These are phyloP conservation scores for Hirundichthys speculiger DNA, from an alignment of 2,113 vertebrate species.

Conservation along the genomic window DNA sequence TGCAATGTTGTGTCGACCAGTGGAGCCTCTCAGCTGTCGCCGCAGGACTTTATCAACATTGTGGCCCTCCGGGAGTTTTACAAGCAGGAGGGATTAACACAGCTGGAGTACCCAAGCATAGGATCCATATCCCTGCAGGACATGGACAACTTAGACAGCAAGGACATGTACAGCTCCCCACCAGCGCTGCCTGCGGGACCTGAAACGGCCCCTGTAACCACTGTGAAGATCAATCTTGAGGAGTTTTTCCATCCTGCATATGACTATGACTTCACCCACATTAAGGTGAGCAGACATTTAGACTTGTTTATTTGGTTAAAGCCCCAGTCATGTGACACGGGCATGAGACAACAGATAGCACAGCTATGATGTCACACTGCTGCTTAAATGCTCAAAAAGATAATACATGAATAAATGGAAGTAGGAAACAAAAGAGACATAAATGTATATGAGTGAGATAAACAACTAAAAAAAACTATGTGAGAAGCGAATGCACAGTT, in stretches of 20 bases:
- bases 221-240: conserved; percentile 29
- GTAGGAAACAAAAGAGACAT: too few species aligned
- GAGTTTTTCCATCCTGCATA: conserved; percentile 59
- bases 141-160: background rate
- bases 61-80: conserved; percentile 64
- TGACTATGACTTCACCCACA: conserved; percentile 65
- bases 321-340: background rate
- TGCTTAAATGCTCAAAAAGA: too few species aligned
- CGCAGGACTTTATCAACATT: conserved; percentile 68
- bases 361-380: background rate
- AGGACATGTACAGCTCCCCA: conserved; percentile 53
- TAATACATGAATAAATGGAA: too few species aligned
- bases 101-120: conserved; percentile 62
- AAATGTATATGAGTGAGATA: too few species aligned
- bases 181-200: background rate
- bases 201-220: background rate
- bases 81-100: conserved; percentile 54
- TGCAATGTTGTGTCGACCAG: conserved; percentile 21
- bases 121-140: conserved; percentile 57
- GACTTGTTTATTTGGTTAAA: background rate
- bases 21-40: conserved; percentile 10
- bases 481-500: too few species aligned
- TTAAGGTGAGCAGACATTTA: conserved; percentile 37
- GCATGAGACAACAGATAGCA: background rate
- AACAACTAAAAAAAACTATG: too few species aligned